Evolutionary conservation across 2,888 invertebrate genomes (phyloP).

Genomic region (Mythimna vitellina): DNA sequence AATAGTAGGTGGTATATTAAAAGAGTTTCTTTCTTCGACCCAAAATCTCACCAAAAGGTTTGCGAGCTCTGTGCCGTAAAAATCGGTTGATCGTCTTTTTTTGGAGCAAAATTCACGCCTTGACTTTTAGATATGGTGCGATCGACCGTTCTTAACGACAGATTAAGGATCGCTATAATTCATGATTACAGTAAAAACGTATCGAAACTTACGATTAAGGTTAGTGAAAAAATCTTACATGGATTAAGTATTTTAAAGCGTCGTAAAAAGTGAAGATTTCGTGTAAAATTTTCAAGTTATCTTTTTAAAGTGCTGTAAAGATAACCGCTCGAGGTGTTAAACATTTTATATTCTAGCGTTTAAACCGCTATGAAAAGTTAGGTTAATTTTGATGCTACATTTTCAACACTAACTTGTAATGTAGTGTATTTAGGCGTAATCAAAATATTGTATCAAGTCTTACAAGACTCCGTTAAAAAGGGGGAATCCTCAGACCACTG

Average conservation of each 20-base stretch:
- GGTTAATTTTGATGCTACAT: neutral
- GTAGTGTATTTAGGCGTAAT: too few relatives aligned
- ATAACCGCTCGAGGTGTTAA: slow-evolving; percentile 23
- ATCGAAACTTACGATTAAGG: slow-evolving; percentile 19
- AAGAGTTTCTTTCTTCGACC: neutral
- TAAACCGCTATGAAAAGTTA: neutral
- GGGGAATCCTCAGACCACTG: too few relatives aligned
- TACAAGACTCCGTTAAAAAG: too few relatives aligned
- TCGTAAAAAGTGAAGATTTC: slow-evolving; percentile 6
- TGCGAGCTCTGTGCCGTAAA: slow-evolving; percentile 4
- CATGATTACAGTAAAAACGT: slow-evolving; percentile 46
- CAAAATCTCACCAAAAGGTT: neutral
- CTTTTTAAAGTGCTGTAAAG: slow-evolving; percentile 14
- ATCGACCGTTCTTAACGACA: slow-evolving; percentile 33
- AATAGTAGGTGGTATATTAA: slow-evolving; percentile 11
- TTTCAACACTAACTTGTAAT: too few relatives aligned
- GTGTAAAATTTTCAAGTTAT: neutral
- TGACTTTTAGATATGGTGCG: slow-evolving; percentile 23
- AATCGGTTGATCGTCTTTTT: slow-evolving; percentile 14
- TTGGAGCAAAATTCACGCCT: slow-evolving; percentile 17
- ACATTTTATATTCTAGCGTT: slow-evolving; percentile 7
- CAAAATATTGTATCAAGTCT: too few relatives aligned
- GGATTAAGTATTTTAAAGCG: slow-evolving; percentile 24
- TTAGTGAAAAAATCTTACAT: slow-evolving; percentile 22
- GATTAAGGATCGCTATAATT: slow-evolving; percentile 54